Conservation (phyloP, 2,888 invertebrate species). For the Erynnis tages region DNA sequence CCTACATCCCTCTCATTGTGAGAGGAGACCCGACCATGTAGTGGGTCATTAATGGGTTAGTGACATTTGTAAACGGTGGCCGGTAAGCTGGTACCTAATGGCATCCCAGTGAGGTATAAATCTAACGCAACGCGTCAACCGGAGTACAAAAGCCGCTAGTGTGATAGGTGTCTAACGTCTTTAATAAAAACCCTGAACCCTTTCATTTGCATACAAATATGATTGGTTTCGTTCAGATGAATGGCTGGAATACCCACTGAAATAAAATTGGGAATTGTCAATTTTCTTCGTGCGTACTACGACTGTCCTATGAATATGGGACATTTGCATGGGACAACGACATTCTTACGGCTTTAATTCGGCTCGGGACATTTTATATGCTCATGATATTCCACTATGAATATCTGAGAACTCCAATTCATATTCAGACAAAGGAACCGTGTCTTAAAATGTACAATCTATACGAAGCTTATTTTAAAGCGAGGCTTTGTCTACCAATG, state of each 20-base stretch:
- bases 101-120: too few relatives aligned
- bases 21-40: too few relatives aligned
- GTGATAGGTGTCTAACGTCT: conserved; percentile 25
- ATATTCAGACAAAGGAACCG: too few relatives aligned
- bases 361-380: background rate
- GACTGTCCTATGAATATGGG: conserved; percentile 9
- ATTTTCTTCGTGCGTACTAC: conserved; percentile 20
- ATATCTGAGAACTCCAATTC: background rate
- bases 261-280: conserved; percentile 33
- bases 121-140: too few relatives aligned
- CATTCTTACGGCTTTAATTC: conserved; percentile 9
- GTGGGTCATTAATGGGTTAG: too few relatives aligned
- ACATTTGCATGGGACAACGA: conserved; percentile 24
- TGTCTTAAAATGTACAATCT: too few relatives aligned
- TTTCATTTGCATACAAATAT: conserved; percentile 46
- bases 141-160: too few relatives aligned
- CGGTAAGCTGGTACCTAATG: too few relatives aligned
- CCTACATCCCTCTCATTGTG: too few relatives aligned
- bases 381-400: background rate
- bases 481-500: too few relatives aligned
- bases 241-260: conserved; percentile 28
- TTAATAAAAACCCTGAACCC: conserved; percentile 39
- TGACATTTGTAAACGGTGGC: too few relatives aligned
- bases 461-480: too few relatives aligned
- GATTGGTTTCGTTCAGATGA: conserved; percentile 38